A percentile compares a stretch with the other conserved stretches of the same genome.
These are phyloP conservation scores for Notodonta ziczac DNA, from an alignment of 2,888 invertebrate genomes.

Conservation along the genomic window DNA sequence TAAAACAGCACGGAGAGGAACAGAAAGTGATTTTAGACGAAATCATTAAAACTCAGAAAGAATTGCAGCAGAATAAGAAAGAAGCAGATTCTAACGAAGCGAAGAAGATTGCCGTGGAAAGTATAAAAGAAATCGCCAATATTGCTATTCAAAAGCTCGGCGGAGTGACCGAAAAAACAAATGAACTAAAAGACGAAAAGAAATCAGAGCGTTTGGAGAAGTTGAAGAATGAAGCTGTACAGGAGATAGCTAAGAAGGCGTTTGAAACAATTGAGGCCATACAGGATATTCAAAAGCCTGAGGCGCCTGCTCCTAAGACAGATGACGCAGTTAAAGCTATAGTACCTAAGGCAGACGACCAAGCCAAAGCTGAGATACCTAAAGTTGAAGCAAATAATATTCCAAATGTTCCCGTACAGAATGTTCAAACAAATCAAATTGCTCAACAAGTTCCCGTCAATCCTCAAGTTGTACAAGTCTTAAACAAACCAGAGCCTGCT, in stretches of 20 bases:
- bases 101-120: conserved; percentile 79
- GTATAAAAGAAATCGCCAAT: conserved; percentile 79
- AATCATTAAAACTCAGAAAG: conserved; percentile 83
- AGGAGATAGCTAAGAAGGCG: conserved; percentile 78
- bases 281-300: conserved; percentile 66
- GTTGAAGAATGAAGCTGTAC: conserved; percentile 67
- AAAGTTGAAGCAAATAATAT: conserved; percentile 6
- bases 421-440: conserved; percentile 10
- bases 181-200: conserved; percentile 38
- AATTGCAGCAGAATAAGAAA: conserved; percentile 75
- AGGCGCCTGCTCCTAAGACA: conserved; percentile 10
- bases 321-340: conserved; percentile 3
- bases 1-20: conserved; percentile 88
- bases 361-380: conserved; percentile 7
- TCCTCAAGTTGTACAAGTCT: conserved; percentile 6
- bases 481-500: background rate
- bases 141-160: conserved; percentile 76
- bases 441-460: conserved; percentile 11
- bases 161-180: conserved; percentile 69
- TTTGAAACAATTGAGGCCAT: conserved; percentile 76
- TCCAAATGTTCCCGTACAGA: conserved; percentile 10
- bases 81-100: conserved; percentile 72
- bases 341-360: conserved; percentile 6
- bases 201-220: conserved; percentile 57
- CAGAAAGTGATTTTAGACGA: conserved; percentile 87